These are phyloP conservation scores for Abscondita cerata DNA, from an alignment of 2,888 invertebrate species.

Conservation along the genomic window DNA sequence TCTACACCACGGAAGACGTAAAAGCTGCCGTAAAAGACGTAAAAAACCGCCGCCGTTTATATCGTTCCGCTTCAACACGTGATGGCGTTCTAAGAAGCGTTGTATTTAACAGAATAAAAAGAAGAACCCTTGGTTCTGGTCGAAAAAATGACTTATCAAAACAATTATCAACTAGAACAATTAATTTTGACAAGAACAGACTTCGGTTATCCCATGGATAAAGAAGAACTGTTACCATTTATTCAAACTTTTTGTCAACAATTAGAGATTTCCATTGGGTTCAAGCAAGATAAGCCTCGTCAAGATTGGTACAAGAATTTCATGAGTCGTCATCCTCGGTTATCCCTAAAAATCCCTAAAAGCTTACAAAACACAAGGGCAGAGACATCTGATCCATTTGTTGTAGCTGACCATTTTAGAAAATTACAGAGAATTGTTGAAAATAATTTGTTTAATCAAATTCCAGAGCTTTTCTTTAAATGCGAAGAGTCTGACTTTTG, in stretches of 20 bases:
- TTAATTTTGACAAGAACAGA: not conserved
- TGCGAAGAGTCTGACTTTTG: not conserved
- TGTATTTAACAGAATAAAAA: not conserved
- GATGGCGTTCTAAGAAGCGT: not conserved
- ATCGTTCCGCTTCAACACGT: no score
- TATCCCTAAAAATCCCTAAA: not conserved
- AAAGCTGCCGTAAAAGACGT: not conserved
- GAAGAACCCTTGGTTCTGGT: not conserved
- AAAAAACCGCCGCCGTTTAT: not conserved
- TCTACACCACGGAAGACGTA: not conserved
- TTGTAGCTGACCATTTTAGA: no score
- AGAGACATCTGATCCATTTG: no score
- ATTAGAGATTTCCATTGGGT: not conserved
- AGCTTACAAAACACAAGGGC: not conserved
- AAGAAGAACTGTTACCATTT: not conserved
- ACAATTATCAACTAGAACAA: not conserved
- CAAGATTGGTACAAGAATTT: conserved; percentile 2
- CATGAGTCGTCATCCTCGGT: not conserved
- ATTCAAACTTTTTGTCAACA: not conserved
- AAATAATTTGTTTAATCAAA: not conserved
- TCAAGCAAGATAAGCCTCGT: not conserved
- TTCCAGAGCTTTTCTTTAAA: not conserved
- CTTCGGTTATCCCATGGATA: not conserved
- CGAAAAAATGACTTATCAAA: not conserved
- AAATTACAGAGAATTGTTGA: no score